These are phyloP conservation scores for Eledone cirrhosa DNA, from an alignment of 2,888 invertebrate genomes.

Conservation along the genomic window DNA sequence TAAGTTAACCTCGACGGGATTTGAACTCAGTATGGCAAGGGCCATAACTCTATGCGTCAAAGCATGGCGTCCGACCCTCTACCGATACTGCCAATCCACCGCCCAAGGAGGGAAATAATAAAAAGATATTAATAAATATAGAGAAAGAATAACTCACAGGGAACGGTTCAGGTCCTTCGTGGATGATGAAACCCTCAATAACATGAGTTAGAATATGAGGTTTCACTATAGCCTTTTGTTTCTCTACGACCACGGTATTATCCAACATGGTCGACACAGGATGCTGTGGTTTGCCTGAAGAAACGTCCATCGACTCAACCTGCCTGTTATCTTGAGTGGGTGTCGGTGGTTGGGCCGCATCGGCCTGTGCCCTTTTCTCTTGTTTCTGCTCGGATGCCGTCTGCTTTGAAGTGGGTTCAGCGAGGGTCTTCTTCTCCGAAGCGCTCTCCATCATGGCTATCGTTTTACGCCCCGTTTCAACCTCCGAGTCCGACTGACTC, in stretches of 20 bases:
- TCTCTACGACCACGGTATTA: constrained; percentile 46
- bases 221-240: constrained; percentile 86
- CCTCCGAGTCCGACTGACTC: constrained; percentile 53
- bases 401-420: constrained; percentile 25
- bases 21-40: no score
- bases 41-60: no score
- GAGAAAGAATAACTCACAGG: constrained; percentile 62
- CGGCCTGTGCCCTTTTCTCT: constrained; percentile 31
- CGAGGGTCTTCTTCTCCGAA: constrained; percentile 39
- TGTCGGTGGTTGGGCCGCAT: constrained; percentile 29
- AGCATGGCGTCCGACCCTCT: no score
- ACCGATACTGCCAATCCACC: no score
- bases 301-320: constrained; percentile 31
- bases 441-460: constrained; percentile 29
- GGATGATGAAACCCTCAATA: constrained; percentile 95
- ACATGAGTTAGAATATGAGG: constrained; percentile 95
- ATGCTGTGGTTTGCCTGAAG: constrained; percentile 22
- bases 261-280: constrained; percentile 29
- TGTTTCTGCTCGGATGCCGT: constrained; percentile 30
- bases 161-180: constrained; percentile 77
- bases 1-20: no score
- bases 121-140: no score
- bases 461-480: constrained; percentile 35
- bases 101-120: no score
- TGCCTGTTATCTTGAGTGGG: constrained; percentile 29